phyloP scores from a whole-genome alignment of 1,140 invertebrate species.

The Ptiloglossa arizonensis region DNA sequence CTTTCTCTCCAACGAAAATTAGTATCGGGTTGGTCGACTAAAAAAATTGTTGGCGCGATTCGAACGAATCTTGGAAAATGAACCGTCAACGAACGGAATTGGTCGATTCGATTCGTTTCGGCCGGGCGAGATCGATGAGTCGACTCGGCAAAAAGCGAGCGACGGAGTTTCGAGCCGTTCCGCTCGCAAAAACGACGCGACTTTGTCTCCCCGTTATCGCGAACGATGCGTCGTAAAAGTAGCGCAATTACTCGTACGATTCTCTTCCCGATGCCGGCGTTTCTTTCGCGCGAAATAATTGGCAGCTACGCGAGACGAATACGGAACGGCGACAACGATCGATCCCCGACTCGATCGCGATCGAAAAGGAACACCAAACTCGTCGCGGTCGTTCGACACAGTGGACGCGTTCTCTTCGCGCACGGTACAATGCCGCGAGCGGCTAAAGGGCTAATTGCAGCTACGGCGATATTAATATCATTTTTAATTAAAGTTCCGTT shows the following conservation, averaged over 20 bases:
- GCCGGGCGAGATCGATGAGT: not conserved
- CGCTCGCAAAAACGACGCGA: slow-evolving; percentile 15
- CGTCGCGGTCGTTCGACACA: slow-evolving; percentile 28
- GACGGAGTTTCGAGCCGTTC: slow-evolving; percentile 21
- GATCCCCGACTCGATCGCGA: not conserved
- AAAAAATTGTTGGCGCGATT: no score
- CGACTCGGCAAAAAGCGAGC: not conserved
- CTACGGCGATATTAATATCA: slow-evolving; percentile 70
- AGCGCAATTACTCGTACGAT: slow-evolving; percentile 41
- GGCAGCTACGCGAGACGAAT: slow-evolving; percentile 46
- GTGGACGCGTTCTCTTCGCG: slow-evolving; percentile 34
- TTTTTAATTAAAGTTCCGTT: slow-evolving; percentile 73
- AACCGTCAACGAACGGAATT: slow-evolving; percentile 15
- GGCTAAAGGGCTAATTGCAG: slow-evolving; percentile 66
- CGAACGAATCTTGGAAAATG: no score
- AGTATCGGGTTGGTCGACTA: no score
- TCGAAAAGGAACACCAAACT: slow-evolving; percentile 33
- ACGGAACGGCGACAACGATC: slow-evolving; percentile 37
- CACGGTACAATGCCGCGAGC: slow-evolving; percentile 48
- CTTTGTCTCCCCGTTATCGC: slow-evolving; percentile 36
- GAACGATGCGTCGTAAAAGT: slow-evolving; percentile 45
- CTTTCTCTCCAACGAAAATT: no score
- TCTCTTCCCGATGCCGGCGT: not conserved
- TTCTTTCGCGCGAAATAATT: slow-evolving; percentile 28
- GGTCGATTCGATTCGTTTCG: slow-evolving; percentile 1